These are phyloP conservation scores for Agrilus cyanescens DNA, from an alignment of 2,888 invertebrate species.

Conservation along the genomic window DNA sequence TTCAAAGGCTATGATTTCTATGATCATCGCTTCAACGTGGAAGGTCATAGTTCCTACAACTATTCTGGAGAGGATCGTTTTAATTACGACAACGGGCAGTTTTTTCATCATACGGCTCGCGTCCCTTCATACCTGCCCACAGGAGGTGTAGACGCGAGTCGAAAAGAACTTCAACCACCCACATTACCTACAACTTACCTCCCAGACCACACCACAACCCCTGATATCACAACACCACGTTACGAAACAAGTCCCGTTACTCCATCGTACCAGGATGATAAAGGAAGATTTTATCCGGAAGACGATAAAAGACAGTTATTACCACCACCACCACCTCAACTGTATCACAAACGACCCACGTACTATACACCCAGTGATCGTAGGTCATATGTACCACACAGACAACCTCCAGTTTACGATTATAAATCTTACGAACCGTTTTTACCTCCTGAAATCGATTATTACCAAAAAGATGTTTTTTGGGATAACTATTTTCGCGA, in stretches of 20 bases:
- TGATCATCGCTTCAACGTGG: too few species aligned
- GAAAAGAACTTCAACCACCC: too few species aligned
- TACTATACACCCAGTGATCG: conserved; percentile 5
- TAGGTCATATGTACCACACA: conserved; percentile 12
- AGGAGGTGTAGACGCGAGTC: not conserved
- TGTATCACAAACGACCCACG: conserved; percentile 6
- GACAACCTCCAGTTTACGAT: conserved; percentile 17
- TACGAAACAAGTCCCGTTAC: too few species aligned
- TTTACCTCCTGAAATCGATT: conserved; percentile 15
- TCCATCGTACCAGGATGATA: too few species aligned
- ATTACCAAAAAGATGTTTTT: conserved; percentile 6
- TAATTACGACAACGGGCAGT: too few species aligned
- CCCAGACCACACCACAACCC: too few species aligned
- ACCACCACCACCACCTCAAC: conserved; percentile 11
- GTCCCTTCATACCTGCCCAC: conserved; percentile 1
- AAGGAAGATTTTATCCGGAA: not conserved
- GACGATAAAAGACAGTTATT: conserved; percentile 1
- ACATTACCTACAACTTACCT: too few species aligned
- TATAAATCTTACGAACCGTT: conserved; percentile 22
- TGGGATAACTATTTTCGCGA: conserved; percentile 17
- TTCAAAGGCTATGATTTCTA: too few species aligned
- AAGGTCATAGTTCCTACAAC: too few species aligned
- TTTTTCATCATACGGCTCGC: too few species aligned
- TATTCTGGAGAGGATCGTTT: too few species aligned
- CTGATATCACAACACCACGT: too few species aligned